Percentiles rank a stretch among this genome's conserved stretches.
These are phyloP conservation scores for Cephus cinctus DNA, from an alignment of 1,140 invertebrate species.

Conservation along the genomic window DNA sequence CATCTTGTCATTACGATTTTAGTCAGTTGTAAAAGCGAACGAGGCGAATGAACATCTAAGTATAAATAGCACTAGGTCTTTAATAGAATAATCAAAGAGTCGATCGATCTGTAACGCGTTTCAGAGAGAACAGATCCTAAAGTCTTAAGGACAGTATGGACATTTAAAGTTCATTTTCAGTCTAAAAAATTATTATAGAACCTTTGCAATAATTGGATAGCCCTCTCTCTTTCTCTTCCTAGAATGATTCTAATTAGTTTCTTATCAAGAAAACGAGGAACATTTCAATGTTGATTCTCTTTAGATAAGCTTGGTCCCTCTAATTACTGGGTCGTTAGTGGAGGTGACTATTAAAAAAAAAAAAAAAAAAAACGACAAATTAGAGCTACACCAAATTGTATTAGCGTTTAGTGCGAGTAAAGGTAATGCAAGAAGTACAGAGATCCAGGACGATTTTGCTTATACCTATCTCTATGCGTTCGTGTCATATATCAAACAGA, in stretches of 20 bases:
- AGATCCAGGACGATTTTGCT: conserved; percentile 17
- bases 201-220: conserved; percentile 18
- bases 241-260: neutral
- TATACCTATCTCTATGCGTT: conserved; percentile 16
- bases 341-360: conserved; percentile 14
- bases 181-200: conserved; percentile 22
- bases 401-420: no score
- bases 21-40: conserved; percentile 30
- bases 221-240: conserved; percentile 28
- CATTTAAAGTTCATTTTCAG: conserved; percentile 25
- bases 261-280: neutral
- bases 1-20: conserved; percentile 37
- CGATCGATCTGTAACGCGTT: no score
- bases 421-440: conserved; percentile 10
- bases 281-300: neutral
- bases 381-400: conserved; percentile 36
- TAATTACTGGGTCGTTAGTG: conserved; percentile 25
- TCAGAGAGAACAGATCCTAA: no score
- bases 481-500: conserved; percentile 14
- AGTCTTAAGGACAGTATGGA: conserved; percentile 14
- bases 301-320: conserved; percentile 15
- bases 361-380: conserved; percentile 11
- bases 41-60: conserved; percentile 32
- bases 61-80: conserved; percentile 24
- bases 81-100: conserved; percentile 16